These are phyloP conservation scores for Prunella strophiata DNA, from an alignment of 2,797 vertebrate genomes.

Conservation along the genomic window DNA sequence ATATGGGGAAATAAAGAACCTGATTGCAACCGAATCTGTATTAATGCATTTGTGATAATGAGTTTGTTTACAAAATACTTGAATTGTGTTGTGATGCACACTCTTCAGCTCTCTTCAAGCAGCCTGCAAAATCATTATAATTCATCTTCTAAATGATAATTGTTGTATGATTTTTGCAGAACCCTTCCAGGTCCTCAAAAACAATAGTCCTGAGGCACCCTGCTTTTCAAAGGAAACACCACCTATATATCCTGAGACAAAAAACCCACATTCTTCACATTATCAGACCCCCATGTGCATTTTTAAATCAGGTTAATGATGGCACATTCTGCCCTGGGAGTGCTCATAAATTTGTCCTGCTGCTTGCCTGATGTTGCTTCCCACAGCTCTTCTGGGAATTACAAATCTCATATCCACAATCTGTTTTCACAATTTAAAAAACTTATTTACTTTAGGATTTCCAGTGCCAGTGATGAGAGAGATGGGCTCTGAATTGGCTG, in stretches of 20 bases:
- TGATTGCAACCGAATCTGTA: not conserved
- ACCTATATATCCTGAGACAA: not conserved
- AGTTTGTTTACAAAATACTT: not conserved
- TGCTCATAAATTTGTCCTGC: not conserved
- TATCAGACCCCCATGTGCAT: not conserved
- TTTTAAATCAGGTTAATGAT: not conserved
- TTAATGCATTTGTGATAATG: not conserved
- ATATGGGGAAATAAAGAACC: not conserved
- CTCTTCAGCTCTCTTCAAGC: not conserved
- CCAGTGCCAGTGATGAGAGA: not conserved
- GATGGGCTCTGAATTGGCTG: not conserved
- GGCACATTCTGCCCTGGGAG: not conserved
- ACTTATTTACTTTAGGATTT: not conserved
- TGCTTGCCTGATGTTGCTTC: not conserved
- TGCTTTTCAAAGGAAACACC: not conserved
- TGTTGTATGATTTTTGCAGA: not conserved
- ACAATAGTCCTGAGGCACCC: not conserved
- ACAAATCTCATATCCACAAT: not conserved
- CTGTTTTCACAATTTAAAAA: not conserved
- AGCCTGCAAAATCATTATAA: not conserved
- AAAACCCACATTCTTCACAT: not conserved
- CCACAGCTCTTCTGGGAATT: not conserved
- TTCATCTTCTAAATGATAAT: not conserved
- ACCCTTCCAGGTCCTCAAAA: not conserved
- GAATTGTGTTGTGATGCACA: not conserved